These are phyloP conservation scores for Panopea generosa DNA, from an alignment of 2,888 invertebrate species.

Conservation along the genomic window DNA sequence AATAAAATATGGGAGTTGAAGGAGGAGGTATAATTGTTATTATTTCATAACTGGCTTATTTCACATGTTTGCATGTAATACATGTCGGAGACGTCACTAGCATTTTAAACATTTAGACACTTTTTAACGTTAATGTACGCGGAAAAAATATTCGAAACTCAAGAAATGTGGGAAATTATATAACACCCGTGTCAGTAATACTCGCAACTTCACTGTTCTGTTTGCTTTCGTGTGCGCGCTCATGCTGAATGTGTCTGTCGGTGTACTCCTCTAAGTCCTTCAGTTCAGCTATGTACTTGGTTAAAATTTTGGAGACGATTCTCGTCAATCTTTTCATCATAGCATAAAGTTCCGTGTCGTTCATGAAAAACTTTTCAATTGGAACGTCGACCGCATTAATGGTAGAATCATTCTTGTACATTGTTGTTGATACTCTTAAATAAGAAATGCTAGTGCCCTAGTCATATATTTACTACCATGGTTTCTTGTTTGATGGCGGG, in stretches of 20 bases:
- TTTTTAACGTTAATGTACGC: too few species aligned
- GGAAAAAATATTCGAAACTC: too few species aligned
- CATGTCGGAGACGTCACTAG: too few species aligned
- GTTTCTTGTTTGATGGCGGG: slow-evolving; percentile 36
- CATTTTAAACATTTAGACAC: too few species aligned
- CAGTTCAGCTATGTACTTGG: slow-evolving; percentile 15
- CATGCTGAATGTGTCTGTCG: slow-evolving; percentile 16
- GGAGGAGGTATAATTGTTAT: too few species aligned
- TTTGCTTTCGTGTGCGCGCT: slow-evolving; percentile 29
- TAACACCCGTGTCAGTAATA: background rate
- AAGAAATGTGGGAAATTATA: too few species aligned
- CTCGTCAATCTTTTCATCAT: slow-evolving; percentile 29
- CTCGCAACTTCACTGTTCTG: slow-evolving; percentile 30
- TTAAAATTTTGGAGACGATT: slow-evolving; percentile 21
- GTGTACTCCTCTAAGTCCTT: background rate
- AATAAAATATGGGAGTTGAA: too few species aligned
- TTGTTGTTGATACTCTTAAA: slow-evolving; percentile 23
- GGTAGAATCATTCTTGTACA: slow-evolving; percentile 8
- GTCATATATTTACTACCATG: slow-evolving; percentile 41
- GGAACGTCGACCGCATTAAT: slow-evolving; percentile 24
- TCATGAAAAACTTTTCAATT: slow-evolving; percentile 23
- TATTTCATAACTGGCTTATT: too few species aligned
- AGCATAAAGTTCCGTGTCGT: background rate
- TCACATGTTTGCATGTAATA: too few species aligned
- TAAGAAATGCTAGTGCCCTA: slow-evolving; percentile 47